Base-by-base conservation (phyloP, 2,888 invertebrate species). In the Lasius platythorax region DNA sequence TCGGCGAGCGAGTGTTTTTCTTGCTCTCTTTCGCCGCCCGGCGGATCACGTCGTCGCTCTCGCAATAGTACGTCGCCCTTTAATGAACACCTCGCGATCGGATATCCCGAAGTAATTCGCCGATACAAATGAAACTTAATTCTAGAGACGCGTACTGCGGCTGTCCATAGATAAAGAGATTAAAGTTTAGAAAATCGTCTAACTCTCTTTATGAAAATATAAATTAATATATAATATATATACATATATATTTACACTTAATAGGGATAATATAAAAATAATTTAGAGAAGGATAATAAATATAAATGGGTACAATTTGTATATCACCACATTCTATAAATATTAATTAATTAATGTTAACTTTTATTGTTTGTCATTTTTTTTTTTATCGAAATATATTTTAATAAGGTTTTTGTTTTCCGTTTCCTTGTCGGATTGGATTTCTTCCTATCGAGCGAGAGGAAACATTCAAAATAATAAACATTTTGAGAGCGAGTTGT, bases 1-100 rank as follows among this genome's bases (percentile, higher is more conserved):
- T 82, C 50, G 33, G 46, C 15, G 46, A 23, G 18, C 83, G 82
- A 64, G 72, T 87, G 74, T 87, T 89, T 82, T 23, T 83, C 67
- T 74, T 61, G 30, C 46, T 81, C 40, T 67, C 68, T 64, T 86
- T 76, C 68, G 66, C 64, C 76, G 64, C 75, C 15, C 66, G 30
- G 72, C 28, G 56, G 56, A 70, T 40, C 68, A 67, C 37, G 81
- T 84, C 61, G 70, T 53, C 79, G 53, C 68, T 83, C 66, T 83
- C 68, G 43, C 73, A 81, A 86, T 76, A 76, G 67, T 81, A 43
- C 64, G 40, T 70, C 78, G 50, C 58, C 43, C 84, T 72, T 67
- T 67, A 79, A 75, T 83, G 85, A 84, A 79, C 63, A 50, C 68
- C 37, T 75, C 12, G 75, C 72, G 56, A 43, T 70, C 30, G 40